Evolutionary conservation across 2,888 invertebrate genomes (phyloP).

Genomic region (Peribatodes rhomboidaria): DNA sequence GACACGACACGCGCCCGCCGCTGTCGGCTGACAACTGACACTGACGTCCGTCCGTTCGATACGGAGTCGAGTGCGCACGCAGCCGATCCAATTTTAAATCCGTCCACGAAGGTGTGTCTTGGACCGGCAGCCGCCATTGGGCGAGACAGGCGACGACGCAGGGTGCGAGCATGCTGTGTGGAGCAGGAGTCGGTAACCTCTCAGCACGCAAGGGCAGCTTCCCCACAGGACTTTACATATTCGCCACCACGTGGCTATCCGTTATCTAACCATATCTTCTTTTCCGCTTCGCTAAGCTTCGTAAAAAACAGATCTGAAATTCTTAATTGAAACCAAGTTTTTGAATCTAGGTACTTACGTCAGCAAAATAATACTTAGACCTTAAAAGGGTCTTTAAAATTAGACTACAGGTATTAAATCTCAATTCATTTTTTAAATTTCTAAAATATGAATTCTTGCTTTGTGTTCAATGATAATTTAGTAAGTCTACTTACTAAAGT

Average conservation of each 20-base stretch:
- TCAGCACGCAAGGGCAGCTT: slow-evolving; percentile 47
- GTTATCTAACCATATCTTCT: not conserved
- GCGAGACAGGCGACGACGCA: slow-evolving; percentile 52
- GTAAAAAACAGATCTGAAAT: too few species aligned
- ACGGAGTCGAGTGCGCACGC: slow-evolving; percentile 78
- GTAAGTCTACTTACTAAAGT: too few species aligned
- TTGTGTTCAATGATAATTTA: too few species aligned
- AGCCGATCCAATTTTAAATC: slow-evolving; percentile 80
- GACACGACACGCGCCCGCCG: slow-evolving; percentile 71
- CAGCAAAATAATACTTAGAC: too few species aligned
- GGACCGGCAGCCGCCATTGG: slow-evolving; percentile 66
- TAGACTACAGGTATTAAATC: too few species aligned
- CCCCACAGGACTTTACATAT: slow-evolving; percentile 26
- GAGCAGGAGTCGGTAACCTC: slow-evolving; percentile 39
- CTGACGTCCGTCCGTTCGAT: slow-evolving; percentile 78
- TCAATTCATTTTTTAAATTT: too few species aligned
- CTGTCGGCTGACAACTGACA: slow-evolving; percentile 67
- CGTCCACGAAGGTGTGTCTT: slow-evolving; percentile 80
- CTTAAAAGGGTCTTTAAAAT: too few species aligned
- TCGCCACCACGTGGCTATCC: slow-evolving; percentile 33
- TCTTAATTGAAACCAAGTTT: too few species aligned
- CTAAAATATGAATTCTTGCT: too few species aligned
- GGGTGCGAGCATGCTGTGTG: slow-evolving; percentile 46
- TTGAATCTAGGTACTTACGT: too few species aligned
- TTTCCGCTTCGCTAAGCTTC: not conserved